These are phyloP conservation scores for Morpho achilles DNA, from an alignment of 2,888 invertebrate genomes.

Conservation along the genomic window DNA sequence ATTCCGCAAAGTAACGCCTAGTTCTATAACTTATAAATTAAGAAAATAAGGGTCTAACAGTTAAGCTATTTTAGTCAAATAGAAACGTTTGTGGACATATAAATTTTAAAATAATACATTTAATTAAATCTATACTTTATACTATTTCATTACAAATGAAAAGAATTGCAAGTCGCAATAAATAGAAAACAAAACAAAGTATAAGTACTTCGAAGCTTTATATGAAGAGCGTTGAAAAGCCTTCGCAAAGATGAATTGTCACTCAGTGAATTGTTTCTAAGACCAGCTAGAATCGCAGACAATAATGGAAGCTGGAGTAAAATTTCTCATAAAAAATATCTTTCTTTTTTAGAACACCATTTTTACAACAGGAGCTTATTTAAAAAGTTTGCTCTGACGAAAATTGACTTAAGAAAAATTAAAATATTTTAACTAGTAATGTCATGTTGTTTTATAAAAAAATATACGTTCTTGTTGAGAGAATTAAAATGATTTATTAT, in stretches of 20 bases:
- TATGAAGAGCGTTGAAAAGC: slow-evolving; percentile 42
- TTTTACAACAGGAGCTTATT: slow-evolving; percentile 21
- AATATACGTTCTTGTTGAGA: background rate
- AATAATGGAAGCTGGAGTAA: slow-evolving; percentile 21
- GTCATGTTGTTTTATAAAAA: background rate
- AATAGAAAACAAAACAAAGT: slow-evolving; percentile 26
- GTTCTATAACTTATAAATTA: too few species aligned
- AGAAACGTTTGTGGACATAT: too few species aligned
- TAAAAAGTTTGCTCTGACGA: slow-evolving; percentile 15
- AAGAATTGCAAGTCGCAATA: slow-evolving; percentile 4
- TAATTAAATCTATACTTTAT: too few species aligned
- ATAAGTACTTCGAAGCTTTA: slow-evolving; percentile 64
- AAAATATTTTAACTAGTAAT: slow-evolving; percentile 9
- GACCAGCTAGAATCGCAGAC: slow-evolving; percentile 25
- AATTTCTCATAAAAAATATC: slow-evolving; percentile 20
- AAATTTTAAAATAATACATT: too few species aligned
- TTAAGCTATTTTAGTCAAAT: too few species aligned
- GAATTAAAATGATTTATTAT: too few species aligned
- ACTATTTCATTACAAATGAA: too few species aligned
- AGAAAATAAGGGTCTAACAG: too few species aligned
- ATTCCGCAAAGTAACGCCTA: too few species aligned
- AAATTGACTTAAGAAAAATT: slow-evolving; percentile 17
- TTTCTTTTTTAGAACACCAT: slow-evolving; percentile 19
- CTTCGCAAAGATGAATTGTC: slow-evolving; percentile 68
- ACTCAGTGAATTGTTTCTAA: slow-evolving; percentile 58